phyloP scores from a whole-genome alignment of 2,797 vertebrate species.

The Epinephelus coioides region DNA sequence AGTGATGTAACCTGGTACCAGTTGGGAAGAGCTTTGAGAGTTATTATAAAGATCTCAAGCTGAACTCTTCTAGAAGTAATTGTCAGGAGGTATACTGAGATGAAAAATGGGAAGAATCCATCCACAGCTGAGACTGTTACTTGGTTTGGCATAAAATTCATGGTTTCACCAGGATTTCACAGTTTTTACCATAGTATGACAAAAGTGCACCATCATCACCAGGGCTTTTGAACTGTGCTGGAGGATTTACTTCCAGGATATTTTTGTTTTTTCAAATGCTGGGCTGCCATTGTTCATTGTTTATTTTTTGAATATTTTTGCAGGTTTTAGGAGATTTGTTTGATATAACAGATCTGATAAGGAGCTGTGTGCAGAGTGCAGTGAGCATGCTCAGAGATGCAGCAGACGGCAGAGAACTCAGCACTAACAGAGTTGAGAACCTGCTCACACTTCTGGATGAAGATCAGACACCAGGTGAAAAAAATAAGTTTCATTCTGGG shows the following conservation, averaged over 20 bases:
- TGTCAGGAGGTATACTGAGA: too few species aligned
- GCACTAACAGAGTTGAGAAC: slow-evolving; percentile 80
- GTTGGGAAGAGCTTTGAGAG: too few species aligned
- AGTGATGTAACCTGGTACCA: too few species aligned
- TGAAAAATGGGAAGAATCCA: background rate
- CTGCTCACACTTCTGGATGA: slow-evolving; percentile 76
- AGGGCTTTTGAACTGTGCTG: background rate
- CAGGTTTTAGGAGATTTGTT: slow-evolving; percentile 34
- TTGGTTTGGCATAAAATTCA: background rate
- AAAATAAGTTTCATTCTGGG: background rate
- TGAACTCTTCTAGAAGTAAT: too few species aligned
- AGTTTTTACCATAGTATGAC: too few species aligned
- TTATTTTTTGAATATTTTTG: background rate
- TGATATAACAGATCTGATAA: slow-evolving; percentile 36
- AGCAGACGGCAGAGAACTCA: slow-evolving; percentile 64
- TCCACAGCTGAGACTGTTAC: background rate
- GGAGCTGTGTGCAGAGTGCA: slow-evolving; percentile 82
- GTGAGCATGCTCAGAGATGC: slow-evolving; percentile 86
- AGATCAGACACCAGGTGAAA: slow-evolving; percentile 39
- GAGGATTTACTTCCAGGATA: too few species aligned
- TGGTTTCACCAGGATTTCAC: background rate
- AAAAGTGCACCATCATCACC: too few species aligned
- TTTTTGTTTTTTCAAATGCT: background rate
- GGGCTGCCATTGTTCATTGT: background rate
- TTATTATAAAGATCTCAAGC: too few species aligned